Percentiles rank a stretch among this genome's conserved stretches.
Evolutionary conservation across 2,797 vertebrate species (phyloP).

Genomic region (Squalus acanthias): DNA sequence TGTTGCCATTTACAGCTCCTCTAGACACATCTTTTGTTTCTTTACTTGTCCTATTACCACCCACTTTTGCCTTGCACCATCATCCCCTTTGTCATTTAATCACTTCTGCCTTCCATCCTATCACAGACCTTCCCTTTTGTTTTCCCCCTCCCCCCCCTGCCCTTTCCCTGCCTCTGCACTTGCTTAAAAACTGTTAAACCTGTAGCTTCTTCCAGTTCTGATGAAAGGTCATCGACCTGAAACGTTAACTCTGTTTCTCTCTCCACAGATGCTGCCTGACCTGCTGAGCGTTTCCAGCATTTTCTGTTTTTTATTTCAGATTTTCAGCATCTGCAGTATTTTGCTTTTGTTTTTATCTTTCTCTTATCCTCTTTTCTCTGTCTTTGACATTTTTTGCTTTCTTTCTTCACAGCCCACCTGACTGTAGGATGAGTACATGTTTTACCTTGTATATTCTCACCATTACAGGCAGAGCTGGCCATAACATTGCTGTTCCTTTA

Average conservation of each 20-base stretch:
- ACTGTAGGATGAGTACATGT: too few species aligned
- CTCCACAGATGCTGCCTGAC: neutral
- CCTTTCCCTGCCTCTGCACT: neutral
- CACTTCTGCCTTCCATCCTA: neutral
- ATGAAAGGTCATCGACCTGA: neutral
- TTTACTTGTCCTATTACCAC: neutral
- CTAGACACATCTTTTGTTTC: neutral
- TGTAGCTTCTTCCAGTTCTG: neutral
- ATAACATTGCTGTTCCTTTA: too few species aligned
- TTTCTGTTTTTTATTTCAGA: neutral
- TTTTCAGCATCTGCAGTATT: neutral
- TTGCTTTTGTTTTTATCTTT: neutral
- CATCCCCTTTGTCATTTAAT: neutral
- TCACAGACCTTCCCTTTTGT: neutral
- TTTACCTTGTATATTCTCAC: too few species aligned
- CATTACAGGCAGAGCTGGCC: too few species aligned
- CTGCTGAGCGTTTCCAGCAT: neutral
- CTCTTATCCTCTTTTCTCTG: neutral
- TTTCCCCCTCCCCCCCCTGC: neutral
- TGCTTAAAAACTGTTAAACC: neutral
- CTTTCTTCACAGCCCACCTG: too few species aligned
- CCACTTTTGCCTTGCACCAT: too few species aligned
- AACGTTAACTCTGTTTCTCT: neutral
- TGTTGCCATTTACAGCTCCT: neutral
- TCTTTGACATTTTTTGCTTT: neutral